phyloP scores from a whole-genome alignment of 2,888 invertebrate species.

The Baccha elongata region DNA sequence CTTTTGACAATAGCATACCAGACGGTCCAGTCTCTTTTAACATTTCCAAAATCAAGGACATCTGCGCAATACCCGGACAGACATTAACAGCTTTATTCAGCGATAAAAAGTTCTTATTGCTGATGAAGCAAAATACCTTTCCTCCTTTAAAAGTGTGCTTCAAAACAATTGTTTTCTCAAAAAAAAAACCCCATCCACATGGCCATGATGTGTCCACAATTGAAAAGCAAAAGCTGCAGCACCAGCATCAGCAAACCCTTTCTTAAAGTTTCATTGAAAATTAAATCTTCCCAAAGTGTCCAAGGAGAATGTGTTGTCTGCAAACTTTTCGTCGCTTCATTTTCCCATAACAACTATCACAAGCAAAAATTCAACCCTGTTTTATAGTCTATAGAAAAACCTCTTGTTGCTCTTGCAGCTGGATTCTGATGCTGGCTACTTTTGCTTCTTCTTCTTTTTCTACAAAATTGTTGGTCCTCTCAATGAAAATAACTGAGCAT shows the following conservation, averaged over 20 bases:
- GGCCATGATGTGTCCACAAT: constrained; percentile 24
- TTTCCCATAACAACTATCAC: constrained; percentile 7
- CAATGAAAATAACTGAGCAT: constrained; percentile 60
- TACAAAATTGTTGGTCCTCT: constrained; percentile 19
- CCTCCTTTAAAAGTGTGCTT: constrained; percentile 18
- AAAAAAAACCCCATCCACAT: not conserved
- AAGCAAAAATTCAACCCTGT: constrained; percentile 16
- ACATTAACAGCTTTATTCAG: constrained; percentile 42
- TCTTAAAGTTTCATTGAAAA: constrained; percentile 50
- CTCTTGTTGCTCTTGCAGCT: constrained; percentile 32
- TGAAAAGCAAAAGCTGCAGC: constrained; percentile 1
- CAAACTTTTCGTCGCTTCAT: constrained; percentile 63
- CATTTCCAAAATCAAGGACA: constrained; percentile 36
- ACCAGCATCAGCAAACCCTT: constrained; percentile 12
- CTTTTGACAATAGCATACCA: constrained; percentile 20
- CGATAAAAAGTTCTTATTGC: constrained; percentile 35
- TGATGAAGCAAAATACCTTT: constrained; percentile 42
- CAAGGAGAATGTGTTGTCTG: constrained; percentile 70
- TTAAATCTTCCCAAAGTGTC: constrained; percentile 70
- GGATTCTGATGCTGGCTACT: constrained; percentile 6
- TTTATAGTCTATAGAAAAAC: constrained; percentile 3
- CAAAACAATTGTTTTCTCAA: constrained; percentile 31
- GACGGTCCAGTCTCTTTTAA: constrained; percentile 17
- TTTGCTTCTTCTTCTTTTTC: constrained; percentile 2
- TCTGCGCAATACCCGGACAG: constrained; percentile 21